Percentiles rank a stretch among this genome's conserved stretches.
Conservation (phyloP, 2,888 invertebrate species). For the Ophion slaviceki region DNA sequence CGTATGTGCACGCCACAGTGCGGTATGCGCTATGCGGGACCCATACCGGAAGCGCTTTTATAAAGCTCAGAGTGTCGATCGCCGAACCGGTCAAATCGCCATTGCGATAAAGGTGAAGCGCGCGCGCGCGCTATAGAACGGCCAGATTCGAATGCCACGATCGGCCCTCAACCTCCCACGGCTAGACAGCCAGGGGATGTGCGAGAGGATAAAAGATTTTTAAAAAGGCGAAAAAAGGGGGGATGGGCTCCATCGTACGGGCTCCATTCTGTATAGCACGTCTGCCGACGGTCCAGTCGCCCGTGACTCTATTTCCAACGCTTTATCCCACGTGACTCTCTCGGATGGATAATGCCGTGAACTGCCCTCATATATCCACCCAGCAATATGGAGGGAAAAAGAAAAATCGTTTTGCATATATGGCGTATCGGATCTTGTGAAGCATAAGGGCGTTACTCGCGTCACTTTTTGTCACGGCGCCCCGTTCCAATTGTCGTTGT, state of each 20-base stretch:
- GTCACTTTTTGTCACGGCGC: background rate
- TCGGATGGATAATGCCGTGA: constrained; percentile 52
- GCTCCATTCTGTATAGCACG: constrained; percentile 23
- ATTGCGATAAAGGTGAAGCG: constrained; percentile 57
- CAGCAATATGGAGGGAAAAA: constrained; percentile 24
- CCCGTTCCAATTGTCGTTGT: background rate
- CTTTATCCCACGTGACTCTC: constrained; percentile 50
- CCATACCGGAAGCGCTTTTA: constrained; percentile 61
- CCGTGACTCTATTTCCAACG: constrained; percentile 53
- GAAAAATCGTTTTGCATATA: constrained; percentile 39
- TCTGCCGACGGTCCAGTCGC: constrained; percentile 38
- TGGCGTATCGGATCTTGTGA: background rate
- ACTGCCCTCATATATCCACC: constrained; percentile 22
- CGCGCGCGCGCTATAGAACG: constrained; percentile 6
- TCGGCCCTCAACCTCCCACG: constrained; percentile 49
- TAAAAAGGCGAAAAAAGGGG: constrained; percentile 23
- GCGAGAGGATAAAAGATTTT: constrained; percentile 44
- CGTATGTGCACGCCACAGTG: background rate
- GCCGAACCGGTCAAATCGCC: constrained; percentile 48
- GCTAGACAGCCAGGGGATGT: constrained; percentile 55
- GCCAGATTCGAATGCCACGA: constrained; percentile 57
- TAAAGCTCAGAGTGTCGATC: constrained; percentile 62
- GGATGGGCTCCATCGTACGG: constrained; percentile 1
- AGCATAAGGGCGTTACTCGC: constrained; percentile 7
- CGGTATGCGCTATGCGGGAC: constrained; percentile 34